Conservation (phyloP, 2,888 invertebrate species). For the Dasypogon diadema region DNA sequence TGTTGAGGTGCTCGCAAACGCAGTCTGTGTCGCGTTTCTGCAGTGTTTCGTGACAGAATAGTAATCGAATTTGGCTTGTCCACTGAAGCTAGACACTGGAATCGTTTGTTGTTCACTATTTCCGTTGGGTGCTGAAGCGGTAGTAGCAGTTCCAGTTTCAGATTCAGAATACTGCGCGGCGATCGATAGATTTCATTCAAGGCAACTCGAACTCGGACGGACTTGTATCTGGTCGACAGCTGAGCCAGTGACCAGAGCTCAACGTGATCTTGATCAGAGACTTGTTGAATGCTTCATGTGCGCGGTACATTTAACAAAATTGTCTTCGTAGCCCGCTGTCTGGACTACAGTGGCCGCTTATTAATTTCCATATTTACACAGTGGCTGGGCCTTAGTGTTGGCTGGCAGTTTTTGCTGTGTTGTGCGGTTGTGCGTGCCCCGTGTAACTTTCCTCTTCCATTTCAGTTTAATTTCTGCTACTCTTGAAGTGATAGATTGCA, state of each 20-base stretch:
- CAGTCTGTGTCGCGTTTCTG: neutral
- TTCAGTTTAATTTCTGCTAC: slow-evolving; percentile 34
- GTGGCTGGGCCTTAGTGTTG: neutral
- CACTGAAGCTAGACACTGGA: neutral
- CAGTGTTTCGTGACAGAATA: neutral
- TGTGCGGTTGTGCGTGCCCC: neutral
- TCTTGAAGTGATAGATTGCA: neutral
- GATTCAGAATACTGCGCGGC: neutral
- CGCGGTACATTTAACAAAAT: slow-evolving; percentile 1
- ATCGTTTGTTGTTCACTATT: neutral
- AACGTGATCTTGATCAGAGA: neutral
- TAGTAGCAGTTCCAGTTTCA: neutral
- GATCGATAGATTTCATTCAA: slow-evolving; percentile 13
- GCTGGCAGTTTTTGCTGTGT: slow-evolving; percentile 4
- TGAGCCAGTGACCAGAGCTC: slow-evolving; percentile 6
- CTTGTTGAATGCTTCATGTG: neutral
- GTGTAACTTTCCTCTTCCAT: neutral
- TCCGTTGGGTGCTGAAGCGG: neutral
- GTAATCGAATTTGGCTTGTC: neutral
- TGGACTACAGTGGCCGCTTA: neutral
- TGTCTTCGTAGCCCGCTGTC: neutral
- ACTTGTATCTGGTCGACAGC: neutral
- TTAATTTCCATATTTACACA: slow-evolving; percentile 28
- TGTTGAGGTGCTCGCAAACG: neutral
- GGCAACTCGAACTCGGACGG: neutral